A percentile compares a stretch with the other conserved stretches of the same genome.
Conservation (phyloP, 2,888 invertebrate species). For the Protophormia terraenovae region DNA sequence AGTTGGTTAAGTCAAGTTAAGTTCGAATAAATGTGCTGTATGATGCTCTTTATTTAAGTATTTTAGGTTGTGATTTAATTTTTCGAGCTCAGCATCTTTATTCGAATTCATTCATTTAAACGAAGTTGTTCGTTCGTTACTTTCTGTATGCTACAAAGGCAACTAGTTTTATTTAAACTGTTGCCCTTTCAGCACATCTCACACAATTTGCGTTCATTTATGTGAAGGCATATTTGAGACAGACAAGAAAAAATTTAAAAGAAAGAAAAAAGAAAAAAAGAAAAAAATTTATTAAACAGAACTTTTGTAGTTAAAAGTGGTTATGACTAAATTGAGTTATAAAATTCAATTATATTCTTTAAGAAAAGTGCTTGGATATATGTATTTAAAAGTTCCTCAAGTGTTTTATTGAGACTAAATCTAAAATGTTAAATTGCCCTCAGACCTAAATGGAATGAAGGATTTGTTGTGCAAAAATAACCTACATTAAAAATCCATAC, state of each 20-base stretch:
- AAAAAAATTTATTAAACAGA: not conserved
- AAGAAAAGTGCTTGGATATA: slow-evolving; percentile 20
- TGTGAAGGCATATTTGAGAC: not conserved
- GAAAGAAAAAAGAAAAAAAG: not conserved
- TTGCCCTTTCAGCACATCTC: slow-evolving; percentile 70
- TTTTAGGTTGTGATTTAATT: slow-evolving; percentile 43
- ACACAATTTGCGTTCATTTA: slow-evolving; percentile 4
- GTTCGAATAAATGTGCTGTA: slow-evolving; percentile 31
- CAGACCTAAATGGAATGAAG: slow-evolving; percentile 2
- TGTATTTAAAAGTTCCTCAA: slow-evolving; percentile 21
- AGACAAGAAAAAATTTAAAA: not conserved
- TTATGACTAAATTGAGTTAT: not conserved
- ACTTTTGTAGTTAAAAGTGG: slow-evolving; percentile 2
- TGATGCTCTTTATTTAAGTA: slow-evolving; percentile 34
- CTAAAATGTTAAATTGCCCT: slow-evolving; percentile 9
- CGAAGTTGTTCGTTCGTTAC: slow-evolving; percentile 51
- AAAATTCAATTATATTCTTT: slow-evolving; percentile 29
- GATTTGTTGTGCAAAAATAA: slow-evolving; percentile 42
- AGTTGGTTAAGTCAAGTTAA: not conserved
- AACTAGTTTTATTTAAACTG: slow-evolving; percentile 73
- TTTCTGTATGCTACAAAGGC: slow-evolving; percentile 69
- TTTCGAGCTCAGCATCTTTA: slow-evolving; percentile 65
- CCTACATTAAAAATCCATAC: slow-evolving; percentile 45
- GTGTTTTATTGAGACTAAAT: not conserved
- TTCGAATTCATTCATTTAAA: slow-evolving; percentile 61